These are phyloP conservation scores for Lasioglossum zephyrum DNA, from an alignment of 2,888 invertebrate species.

Conservation along the genomic window DNA sequence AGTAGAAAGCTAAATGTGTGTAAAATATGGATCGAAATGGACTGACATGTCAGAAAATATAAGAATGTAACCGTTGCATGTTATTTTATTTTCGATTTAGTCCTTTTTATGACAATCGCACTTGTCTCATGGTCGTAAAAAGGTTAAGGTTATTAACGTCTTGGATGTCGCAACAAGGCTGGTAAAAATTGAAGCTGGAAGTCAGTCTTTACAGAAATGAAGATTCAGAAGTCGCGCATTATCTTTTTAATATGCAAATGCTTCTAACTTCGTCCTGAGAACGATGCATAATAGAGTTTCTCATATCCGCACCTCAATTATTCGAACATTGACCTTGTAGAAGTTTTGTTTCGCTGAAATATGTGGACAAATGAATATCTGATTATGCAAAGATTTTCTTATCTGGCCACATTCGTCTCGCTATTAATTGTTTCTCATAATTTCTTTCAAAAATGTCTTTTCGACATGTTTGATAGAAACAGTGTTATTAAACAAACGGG, in stretches of 20 bases:
- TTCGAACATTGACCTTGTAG: not conserved
- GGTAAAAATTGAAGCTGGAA: not conserved
- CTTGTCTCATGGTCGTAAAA: not conserved
- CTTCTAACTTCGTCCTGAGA: not conserved
- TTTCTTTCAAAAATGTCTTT: not conserved
- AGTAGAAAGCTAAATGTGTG: not conserved
- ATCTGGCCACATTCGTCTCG: not conserved
- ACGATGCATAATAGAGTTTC: not conserved
- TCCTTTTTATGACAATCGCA: not conserved
- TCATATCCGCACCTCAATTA: not conserved
- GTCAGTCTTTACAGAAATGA: not conserved
- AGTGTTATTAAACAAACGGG: not conserved
- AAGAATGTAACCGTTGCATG: not conserved
- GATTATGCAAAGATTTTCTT: not conserved
- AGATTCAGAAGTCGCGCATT: not conserved
- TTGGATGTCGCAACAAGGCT: not conserved
- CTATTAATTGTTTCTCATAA: no score
- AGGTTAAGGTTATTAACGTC: not conserved
- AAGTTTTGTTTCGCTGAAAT: not conserved
- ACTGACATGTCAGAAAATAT: no score
- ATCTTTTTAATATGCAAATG: slow-evolving; percentile 1
- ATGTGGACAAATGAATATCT: not conserved
- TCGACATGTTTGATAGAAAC: not conserved
- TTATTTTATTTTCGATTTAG: not conserved
- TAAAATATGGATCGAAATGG: no score